Evolutionary conservation across 2,888 invertebrate species (phyloP), one percentile per base, ranked within the genome.

Genomic region (Chrysina gloriosa): DNA sequence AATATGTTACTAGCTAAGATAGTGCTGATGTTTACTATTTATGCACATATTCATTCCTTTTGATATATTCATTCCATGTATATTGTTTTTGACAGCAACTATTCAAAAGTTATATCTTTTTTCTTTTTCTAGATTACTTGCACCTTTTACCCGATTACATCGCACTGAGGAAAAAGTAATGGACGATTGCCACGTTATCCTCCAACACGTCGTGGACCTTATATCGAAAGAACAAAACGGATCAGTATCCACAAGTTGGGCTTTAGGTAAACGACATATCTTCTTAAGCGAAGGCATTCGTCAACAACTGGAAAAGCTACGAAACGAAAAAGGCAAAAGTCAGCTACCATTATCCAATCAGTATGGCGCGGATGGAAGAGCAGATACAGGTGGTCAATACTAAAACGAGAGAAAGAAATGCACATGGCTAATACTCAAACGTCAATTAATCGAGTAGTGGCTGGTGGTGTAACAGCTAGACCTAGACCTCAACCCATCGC

Each of bases 211-310:
- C 47, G 86, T 89, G 77, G 90, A 90, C 73, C 76, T 84, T 16
- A 84, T 85, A 73, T 82, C 83, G 56, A 86, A 88, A 75, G 86
- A 88, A 66, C 84, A 87, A 27, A 81, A 79, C 70, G 81, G 85
- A 54, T 85, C 85, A 39, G 90, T 89, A n/a, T 89, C 89, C 2
- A 89, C 91, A 48, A 91, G 93, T 79, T 97, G 96, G 95, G 95
- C 95, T 23, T 88, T 95, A 50, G 97, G 97, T 71, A 95, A 95
- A 82, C 87, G 96, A 2, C 96, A 97, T 83, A 94, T 97, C 48
- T 97, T 97, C 84, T 88, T 97, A 69, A 96, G 96, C 84, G 97
- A 96, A 84, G 95, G 94, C 25, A 94, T 96, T 78, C 87, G 96
- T 3, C 96, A 96, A 84, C 94, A 95, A 77, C 83, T 97, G 75